phyloP scores from a whole-genome alignment of 1,140 invertebrate species.

The Bombus huntii region DNA sequence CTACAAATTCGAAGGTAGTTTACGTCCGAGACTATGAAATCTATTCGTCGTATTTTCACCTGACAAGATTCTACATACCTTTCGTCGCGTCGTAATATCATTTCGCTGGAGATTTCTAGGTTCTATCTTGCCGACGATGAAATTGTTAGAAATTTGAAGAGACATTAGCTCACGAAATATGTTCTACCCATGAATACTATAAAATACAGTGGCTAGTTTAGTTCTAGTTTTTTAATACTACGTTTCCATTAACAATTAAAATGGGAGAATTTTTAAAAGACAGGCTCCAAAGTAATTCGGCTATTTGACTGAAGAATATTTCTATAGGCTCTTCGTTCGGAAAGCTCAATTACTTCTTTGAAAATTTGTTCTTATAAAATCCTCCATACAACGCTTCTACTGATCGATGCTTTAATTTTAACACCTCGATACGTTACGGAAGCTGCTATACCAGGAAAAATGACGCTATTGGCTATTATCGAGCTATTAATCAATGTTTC shows the following conservation, averaged over 20 bases:
- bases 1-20: neutral
- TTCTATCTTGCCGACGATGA: neutral
- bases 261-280: no score
- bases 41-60: neutral
- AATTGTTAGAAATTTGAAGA: neutral
- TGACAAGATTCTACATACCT: neutral
- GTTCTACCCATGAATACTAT: no score
- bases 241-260: no score
- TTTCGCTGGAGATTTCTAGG: neutral
- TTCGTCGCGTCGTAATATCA: neutral
- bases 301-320: neutral
- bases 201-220: no score
- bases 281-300: neutral
- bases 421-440: neutral
- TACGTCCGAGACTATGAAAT: neutral
- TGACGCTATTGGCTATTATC: neutral
- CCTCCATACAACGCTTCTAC: neutral
- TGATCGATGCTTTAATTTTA: neutral
- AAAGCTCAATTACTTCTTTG: neutral
- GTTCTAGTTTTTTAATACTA: no score
- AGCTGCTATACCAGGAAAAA: neutral
- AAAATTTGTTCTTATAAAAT: neutral
- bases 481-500: neutral
- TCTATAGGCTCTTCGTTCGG: neutral
- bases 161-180: neutral